These are phyloP conservation scores for Salvator merianae DNA, from an alignment of 2,113 vertebrate species.

Conservation along the genomic window DNA sequence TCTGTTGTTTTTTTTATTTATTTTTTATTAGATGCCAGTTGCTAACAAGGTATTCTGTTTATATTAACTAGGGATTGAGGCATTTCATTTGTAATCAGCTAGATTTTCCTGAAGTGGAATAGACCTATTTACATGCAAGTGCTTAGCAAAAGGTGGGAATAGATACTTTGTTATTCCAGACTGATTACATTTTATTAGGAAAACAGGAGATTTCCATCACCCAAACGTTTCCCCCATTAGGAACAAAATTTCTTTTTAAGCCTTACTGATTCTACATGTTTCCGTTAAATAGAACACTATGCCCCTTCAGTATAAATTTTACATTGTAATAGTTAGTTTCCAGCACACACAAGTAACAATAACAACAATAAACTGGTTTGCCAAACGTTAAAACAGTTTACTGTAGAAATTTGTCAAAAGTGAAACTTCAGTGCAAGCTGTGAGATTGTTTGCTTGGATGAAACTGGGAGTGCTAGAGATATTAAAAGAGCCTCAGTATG, in stretches of 20 bases:
- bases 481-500: not conserved
- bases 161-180: not conserved
- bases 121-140: constrained; percentile 1
- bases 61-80: constrained; percentile 10
- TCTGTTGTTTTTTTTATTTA: not conserved
- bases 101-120: constrained; percentile 7
- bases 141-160: not conserved
- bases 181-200: not conserved
- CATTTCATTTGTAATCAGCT: constrained; percentile 17
- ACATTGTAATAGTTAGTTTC: not conserved
- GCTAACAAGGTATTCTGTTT: constrained; percentile 1
- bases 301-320: not conserved
- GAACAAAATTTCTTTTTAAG: too few relatives aligned
- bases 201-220: not conserved
- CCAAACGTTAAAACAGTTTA: not conserved
- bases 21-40: not conserved
- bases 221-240: not conserved
- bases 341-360: too few relatives aligned
- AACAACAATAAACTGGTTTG: not conserved
- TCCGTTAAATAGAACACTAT: not conserved
- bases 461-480: not conserved
- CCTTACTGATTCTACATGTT: too few relatives aligned
- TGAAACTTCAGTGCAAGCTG: not conserved
- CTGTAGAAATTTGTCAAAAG: not conserved
- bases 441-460: not conserved